Conservation (phyloP, 2,113 vertebrate species). For the Megaceryle torquata region DNA sequence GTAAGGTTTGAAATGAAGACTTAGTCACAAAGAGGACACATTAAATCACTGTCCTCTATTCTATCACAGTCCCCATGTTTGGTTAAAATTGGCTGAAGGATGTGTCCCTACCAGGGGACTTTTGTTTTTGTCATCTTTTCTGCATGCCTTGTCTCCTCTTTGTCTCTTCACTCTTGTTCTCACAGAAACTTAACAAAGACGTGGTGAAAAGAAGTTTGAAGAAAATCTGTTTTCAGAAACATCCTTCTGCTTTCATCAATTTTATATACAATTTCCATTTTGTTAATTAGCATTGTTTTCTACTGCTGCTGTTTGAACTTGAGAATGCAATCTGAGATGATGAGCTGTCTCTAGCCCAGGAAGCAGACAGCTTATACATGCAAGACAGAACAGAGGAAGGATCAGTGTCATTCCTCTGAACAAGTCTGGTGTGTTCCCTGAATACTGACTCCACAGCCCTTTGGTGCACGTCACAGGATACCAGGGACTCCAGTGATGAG, state of each 20-base stretch:
- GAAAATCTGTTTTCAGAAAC: not conserved
- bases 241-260: not conserved
- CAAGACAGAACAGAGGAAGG: not conserved
- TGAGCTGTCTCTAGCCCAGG: not conserved
- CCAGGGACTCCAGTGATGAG: not conserved
- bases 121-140: not conserved
- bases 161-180: not conserved
- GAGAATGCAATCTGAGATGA: not conserved
- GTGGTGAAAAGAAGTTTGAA: not conserved
- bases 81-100: not conserved
- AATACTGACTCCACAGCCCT: not conserved
- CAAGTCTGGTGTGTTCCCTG: not conserved
- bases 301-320: not conserved
- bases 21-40: not conserved
- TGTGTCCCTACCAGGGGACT: not conserved
- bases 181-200: not conserved
- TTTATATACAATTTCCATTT: not conserved
- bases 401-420: not conserved
- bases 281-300: conserved; percentile 19
- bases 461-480: not conserved
- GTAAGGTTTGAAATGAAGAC: not conserved
- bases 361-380: not conserved
- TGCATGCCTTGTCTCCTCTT: not conserved
- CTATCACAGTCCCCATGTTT: not conserved
- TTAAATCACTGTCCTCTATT: not conserved